These are phyloP conservation scores for Sinocyclocheilus maitianheensis DNA, from an alignment of 2,113 vertebrate species.

Conservation along the genomic window DNA sequence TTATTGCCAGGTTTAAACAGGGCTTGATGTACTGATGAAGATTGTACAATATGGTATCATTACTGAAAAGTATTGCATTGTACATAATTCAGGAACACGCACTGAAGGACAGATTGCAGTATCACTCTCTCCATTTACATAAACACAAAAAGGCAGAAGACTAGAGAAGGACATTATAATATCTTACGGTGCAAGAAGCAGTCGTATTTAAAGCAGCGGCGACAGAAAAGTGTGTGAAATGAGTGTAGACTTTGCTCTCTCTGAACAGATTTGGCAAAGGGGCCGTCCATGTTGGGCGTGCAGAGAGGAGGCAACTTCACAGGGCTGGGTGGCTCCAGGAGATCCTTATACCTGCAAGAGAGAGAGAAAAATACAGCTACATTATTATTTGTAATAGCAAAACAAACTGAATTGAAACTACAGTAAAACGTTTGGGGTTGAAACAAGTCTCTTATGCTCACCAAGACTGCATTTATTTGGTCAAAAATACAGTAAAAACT, in stretches of 20 bases:
- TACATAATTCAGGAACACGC: too few species aligned
- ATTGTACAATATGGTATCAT: not conserved
- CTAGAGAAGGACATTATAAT: not conserved
- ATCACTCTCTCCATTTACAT: too few species aligned
- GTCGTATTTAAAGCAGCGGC: conserved; percentile 98
- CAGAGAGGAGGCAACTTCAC: conserved; percentile 92
- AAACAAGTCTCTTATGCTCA: not conserved
- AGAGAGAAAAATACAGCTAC: not conserved
- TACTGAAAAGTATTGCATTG: not conserved
- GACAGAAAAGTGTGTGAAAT: conserved; percentile 97
- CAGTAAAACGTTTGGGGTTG: not conserved
- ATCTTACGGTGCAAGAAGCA: conserved; percentile 94
- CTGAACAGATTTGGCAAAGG: conserved; percentile 93
- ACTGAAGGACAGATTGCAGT: too few species aligned
- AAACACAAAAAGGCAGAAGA: not conserved
- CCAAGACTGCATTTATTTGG: not conserved
- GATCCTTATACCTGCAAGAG: conserved; percentile 87
- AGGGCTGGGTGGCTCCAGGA: conserved; percentile 85
- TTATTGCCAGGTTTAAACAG: not conserved
- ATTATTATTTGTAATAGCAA: not conserved
- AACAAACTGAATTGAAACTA: not conserved
- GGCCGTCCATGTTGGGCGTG: conserved; percentile 96
- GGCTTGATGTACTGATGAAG: not conserved
- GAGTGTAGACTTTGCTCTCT: conserved; percentile 95
- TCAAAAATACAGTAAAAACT: too few species aligned